A percentile compares a stretch with the other conserved stretches of the same genome.
Conservation (phyloP, 2,113 vertebrate species). For the Urocynchramus pylzowi region DNA sequence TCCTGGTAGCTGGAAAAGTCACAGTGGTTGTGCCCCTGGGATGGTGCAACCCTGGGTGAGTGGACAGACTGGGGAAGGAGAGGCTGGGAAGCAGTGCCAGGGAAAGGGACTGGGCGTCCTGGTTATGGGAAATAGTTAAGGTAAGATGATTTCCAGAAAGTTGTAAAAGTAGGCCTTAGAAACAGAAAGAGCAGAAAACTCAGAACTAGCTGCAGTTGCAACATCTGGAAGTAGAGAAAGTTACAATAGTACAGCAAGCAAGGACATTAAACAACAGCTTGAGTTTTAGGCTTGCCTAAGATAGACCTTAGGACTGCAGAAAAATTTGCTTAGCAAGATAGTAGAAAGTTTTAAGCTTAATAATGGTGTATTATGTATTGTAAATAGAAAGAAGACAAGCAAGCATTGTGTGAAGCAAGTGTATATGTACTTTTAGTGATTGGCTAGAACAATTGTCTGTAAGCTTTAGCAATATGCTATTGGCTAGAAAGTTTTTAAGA, state of each 20-base stretch:
- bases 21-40: too few species aligned
- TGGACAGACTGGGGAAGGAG: accelerated
- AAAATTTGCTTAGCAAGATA: background rate
- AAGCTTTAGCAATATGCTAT: background rate
- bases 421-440: background rate
- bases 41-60: background rate
- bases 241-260: background rate
- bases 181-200: background rate
- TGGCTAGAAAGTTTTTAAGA: background rate
- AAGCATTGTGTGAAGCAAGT: background rate
- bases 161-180: background rate
- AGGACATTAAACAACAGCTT: background rate
- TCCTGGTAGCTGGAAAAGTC: background rate
- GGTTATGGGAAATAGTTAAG: background rate
- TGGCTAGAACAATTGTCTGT: background rate
- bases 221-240: background rate
- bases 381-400: background rate
- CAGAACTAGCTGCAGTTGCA: background rate
- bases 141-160: background rate
- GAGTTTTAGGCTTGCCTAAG: background rate
- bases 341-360: background rate
- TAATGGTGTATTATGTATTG: background rate
- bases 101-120: background rate
- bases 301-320: background rate
- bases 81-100: background rate